These are phyloP conservation scores for Craseonycteris thonglongyai DNA, from an alignment of 2,113 vertebrate genomes.

Conservation along the genomic window DNA sequence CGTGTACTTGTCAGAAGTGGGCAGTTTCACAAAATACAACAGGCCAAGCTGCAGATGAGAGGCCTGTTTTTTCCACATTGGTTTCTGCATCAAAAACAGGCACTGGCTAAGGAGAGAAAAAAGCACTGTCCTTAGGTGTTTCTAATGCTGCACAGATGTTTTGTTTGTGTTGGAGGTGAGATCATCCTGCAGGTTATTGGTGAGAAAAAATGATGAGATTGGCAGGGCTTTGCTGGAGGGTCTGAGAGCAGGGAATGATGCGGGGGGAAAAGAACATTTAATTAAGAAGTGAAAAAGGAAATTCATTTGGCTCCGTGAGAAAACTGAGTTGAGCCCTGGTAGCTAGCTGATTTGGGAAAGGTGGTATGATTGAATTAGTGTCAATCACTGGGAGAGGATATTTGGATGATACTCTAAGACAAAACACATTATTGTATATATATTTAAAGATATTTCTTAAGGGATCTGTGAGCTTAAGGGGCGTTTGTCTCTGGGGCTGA, in stretches of 20 bases:
- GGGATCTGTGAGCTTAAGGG: background rate
- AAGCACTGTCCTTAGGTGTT: background rate
- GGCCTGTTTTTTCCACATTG: background rate
- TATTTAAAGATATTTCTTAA: background rate
- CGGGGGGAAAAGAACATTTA: background rate
- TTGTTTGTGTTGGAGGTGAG: background rate
- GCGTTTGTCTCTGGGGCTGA: background rate
- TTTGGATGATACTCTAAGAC: background rate
- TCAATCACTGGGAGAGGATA: background rate
- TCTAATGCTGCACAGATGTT: background rate
- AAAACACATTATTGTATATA: background rate
- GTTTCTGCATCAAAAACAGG: background rate
- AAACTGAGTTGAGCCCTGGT: background rate
- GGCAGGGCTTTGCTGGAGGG: background rate
- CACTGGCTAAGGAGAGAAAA: background rate
- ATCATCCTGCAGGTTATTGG: background rate
- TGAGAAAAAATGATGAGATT: background rate
- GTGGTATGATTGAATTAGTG: background rate
- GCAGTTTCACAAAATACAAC: background rate
- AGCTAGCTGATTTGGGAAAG: background rate
- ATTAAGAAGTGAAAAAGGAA: background rate
- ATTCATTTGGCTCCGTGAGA: background rate
- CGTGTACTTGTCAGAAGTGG: background rate
- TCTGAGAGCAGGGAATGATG: background rate
- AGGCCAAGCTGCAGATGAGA: background rate